Percentiles rank a stretch among this genome's conserved stretches.
These are phyloP conservation scores for Dioctria linearis DNA, from an alignment of 2,888 invertebrate genomes.

Conservation along the genomic window DNA sequence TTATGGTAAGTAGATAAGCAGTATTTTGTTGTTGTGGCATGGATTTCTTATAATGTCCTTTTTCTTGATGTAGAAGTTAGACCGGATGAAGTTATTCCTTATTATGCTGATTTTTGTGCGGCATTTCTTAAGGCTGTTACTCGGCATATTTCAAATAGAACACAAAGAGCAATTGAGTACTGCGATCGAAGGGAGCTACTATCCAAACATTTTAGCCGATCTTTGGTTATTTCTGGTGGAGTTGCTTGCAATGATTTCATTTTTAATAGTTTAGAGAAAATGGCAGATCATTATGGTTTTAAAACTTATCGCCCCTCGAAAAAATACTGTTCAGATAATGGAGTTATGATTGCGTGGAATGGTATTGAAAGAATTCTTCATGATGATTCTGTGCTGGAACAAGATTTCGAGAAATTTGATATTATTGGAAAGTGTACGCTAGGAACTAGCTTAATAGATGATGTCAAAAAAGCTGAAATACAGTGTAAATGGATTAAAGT, in stretches of 20 bases:
- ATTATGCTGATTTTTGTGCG: slow-evolving; percentile 87
- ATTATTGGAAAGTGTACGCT: slow-evolving; percentile 65
- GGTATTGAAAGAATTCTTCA: slow-evolving; percentile 81
- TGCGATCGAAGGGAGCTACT: slow-evolving; percentile 76
- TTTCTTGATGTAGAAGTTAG: slow-evolving; percentile 69
- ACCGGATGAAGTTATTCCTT: slow-evolving; percentile 82
- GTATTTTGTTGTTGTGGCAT: too few relatives aligned
- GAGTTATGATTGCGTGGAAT: slow-evolving; percentile 99
- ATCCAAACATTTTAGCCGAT: slow-evolving; percentile 73
- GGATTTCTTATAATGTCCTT: neutral
- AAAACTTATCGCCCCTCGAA: slow-evolving; percentile 84
- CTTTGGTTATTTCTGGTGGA: slow-evolving; percentile 90
- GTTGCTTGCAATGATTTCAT: slow-evolving; percentile 95
- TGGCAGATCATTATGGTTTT: slow-evolving; percentile 79
- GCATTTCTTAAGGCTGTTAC: slow-evolving; percentile 83
- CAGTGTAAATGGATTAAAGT: slow-evolving; percentile 69
- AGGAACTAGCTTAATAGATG: slow-evolving; percentile 61
- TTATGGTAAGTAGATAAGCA: slow-evolving; percentile 61
- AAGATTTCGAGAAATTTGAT: slow-evolving; percentile 73
- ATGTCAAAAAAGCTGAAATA: slow-evolving; percentile 64
- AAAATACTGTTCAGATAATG: slow-evolving; percentile 95
- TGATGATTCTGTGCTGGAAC: slow-evolving; percentile 39
- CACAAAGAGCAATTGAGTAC: slow-evolving; percentile 88
- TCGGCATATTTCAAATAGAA: slow-evolving; percentile 85
- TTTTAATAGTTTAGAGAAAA: slow-evolving; percentile 77